A percentile compares a stretch with the other conserved stretches of the same genome.
phyloP scores from a whole-genome alignment of 2,113 vertebrate species.

The Pluvianellus socialis region DNA sequence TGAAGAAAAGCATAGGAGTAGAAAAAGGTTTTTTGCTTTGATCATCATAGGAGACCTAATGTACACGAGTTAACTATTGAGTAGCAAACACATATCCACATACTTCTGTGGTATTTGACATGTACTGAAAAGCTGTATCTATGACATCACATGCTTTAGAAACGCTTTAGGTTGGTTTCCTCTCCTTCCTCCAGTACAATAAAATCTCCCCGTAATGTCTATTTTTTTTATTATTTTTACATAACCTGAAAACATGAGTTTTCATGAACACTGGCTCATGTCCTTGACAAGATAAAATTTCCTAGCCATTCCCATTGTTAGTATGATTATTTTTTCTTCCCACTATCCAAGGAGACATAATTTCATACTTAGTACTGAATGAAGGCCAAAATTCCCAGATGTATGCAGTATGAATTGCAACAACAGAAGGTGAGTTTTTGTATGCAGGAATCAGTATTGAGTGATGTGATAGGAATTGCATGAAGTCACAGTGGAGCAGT shows the following conservation, averaged over 20 bases:
- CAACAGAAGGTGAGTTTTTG: background rate
- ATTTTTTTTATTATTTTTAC: background rate
- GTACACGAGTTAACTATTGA: background rate
- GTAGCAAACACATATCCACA: background rate
- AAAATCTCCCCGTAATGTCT: background rate
- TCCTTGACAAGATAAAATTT: background rate
- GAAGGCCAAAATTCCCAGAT: background rate
- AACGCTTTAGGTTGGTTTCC: background rate
- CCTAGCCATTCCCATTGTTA: background rate
- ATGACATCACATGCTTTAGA: background rate
- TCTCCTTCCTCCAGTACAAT: background rate
- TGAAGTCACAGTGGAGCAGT: background rate
- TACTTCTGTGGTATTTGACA: background rate
- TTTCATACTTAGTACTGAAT: background rate
- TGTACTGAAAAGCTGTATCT: conserved; percentile 21
- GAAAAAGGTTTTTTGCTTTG: background rate
- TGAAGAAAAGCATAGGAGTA: background rate
- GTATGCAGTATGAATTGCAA: background rate
- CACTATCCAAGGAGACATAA: background rate
- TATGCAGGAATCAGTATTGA: background rate
- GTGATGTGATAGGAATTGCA: background rate
- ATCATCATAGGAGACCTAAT: background rate
- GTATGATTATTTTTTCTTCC: background rate
- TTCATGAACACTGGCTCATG: background rate
- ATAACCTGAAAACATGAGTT: background rate